phyloP scores from a whole-genome alignment of 2,797 vertebrate species.

The Gymnothorax reevesii region DNA sequence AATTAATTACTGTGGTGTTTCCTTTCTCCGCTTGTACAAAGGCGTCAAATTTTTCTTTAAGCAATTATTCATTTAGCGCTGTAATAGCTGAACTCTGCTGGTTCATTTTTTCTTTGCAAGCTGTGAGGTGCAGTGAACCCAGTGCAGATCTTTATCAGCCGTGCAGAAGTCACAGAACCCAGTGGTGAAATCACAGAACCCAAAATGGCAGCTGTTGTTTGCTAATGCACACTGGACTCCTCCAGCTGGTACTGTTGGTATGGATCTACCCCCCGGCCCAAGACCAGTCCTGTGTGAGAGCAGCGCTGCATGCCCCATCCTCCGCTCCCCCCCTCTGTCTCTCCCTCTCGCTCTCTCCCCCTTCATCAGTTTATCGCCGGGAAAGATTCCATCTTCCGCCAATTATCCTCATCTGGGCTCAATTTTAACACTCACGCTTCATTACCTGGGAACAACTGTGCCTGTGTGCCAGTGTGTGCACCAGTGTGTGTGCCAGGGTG shows the following conservation, averaged over 20 bases:
- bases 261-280: neutral
- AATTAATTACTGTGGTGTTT: neutral
- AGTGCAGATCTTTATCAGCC: neutral
- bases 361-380: neutral
- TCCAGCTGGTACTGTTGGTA: neutral
- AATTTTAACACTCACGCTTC: conserved; percentile 50
- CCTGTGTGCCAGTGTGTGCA: conserved; percentile 21
- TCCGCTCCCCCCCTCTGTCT: neutral
- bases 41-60: no score
- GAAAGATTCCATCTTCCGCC: conserved; percentile 38
- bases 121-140: neutral
- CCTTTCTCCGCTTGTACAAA: neutral
- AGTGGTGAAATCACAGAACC: neutral
- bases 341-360: neutral
- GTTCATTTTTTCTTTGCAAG: neutral
- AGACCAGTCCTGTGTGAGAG: no score
- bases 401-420: conserved; percentile 56
- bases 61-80: neutral
- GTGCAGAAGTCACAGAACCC: neutral
- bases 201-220: neutral
- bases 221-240: neutral
- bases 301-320: neutral
- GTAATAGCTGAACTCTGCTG: neutral
- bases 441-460: conserved; percentile 45
- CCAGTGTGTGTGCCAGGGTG: conserved; percentile 31